Evolutionary conservation across 2,113 vertebrate species (phyloP).

Genomic region (Cisticola juncidis): DNA sequence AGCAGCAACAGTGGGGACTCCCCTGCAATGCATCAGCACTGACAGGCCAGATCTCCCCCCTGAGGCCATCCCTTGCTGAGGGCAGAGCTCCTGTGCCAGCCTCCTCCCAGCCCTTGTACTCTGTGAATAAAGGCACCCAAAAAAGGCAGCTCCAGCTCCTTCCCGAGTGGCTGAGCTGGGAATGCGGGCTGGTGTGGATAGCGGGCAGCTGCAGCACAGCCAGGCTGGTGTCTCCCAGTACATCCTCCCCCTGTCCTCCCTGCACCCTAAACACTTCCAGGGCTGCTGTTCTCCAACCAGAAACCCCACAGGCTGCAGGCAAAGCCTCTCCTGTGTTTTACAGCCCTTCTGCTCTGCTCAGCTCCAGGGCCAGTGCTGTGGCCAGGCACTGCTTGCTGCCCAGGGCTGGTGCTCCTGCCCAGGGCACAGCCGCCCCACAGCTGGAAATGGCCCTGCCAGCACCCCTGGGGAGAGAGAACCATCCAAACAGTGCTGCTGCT

Average conservation of each 20-base stretch:
- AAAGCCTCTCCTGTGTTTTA: neutral
- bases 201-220: neutral
- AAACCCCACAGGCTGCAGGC: accelerated
- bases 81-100: neutral
- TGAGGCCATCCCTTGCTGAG: neutral
- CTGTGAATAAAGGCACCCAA: neutral
- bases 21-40: neutral
- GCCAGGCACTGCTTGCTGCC: neutral
- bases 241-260: neutral
- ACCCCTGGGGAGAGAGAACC: neutral
- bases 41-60: neutral
- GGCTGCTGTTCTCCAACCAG: neutral
- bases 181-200: accelerated
- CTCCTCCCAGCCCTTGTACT: neutral
- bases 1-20: accelerated
- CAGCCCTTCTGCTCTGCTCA: neutral
- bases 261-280: neutral
- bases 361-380: accelerated
- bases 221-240: accelerated
- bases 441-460: neutral
- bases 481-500: neutral
- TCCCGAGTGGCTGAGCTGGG: neutral
- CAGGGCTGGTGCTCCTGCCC: accelerated
- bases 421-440: accelerated
- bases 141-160: neutral